Base-by-base conservation (phyloP, 2,113 vertebrate species). In the Chaetops frenatus region DNA sequence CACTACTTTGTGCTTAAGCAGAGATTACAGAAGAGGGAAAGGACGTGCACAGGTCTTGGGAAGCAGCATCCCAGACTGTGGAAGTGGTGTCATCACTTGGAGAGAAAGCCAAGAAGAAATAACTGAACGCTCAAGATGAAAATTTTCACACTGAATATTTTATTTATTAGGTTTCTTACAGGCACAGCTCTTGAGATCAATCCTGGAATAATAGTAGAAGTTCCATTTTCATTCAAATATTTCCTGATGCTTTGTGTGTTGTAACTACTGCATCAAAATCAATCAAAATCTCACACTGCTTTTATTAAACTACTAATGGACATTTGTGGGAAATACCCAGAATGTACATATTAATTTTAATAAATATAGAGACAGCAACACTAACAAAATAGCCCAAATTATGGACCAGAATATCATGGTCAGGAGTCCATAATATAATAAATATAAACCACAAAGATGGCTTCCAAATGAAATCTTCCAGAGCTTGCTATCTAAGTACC, bases 31-130 rank as follows among this genome's bases (percentile, higher is more conserved):
- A 50, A 12, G 14, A 42, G 20, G 36, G 31, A 60, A 40, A 80
- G 54, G 45, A n/a, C 1, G 1, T 4, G 45, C 53, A 47, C 35
- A 47, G 23, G 10, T n/a, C n/a, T n/a, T 58, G 40, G 44, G 35
- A 69, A 81, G 58, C 4, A 0, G 27, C 1, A 0, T 25, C 69
- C 69, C 60, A 79, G 65, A 22, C 10, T 0, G 0, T 36, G 13
- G 35, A 80, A 77, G 16, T 3, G 16, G 48, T 48, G 23, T 25
- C 44, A 25, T 38, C 44, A 27, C 44, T 19, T 35, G 45, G 44
- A 35, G 33, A 86, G 44, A 80, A 83, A 35, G 33, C n/a, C 36
- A 29, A 19, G 15, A 44, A 42, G 20, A 44, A 65, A 87, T 82
- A 61, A 36, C 17, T 53, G 47, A 74, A 35, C 8, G 44, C 15